Base-by-base conservation (phyloP, 2,888 invertebrate species). In the Nomada fucata region DNA sequence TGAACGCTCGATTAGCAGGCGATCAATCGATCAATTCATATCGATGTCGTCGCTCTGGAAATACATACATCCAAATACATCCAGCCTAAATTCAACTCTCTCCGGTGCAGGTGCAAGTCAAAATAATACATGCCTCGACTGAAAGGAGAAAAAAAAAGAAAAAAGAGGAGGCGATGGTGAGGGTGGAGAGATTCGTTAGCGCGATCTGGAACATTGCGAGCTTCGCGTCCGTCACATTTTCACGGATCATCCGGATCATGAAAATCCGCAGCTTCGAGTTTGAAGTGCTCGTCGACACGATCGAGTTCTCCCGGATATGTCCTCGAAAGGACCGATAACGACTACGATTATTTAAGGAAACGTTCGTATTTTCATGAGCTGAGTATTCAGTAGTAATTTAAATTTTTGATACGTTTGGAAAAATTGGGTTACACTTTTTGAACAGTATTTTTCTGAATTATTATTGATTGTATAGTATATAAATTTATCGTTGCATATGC, bases 191-290 rank as follows among this genome's bases (percentile, higher is more conserved):
- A 69, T 69, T 44, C 63, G 78, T 64, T 69, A 79, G 79, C 64
- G 65, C 61, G 63, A 79, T 68, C 65, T 47, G 20, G 61, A 78
- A 57, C 63, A 50, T 10, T 61, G 83, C 65, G 65, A 83, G 71
- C 76, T 77, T 57, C 72, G 55, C 50, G 71, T 68, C 83, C 70
- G 69, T 70, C 79, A 68, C 71, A 68, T 79, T 79, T 77, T 59
- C 69, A 52, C n/a, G 79, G 79, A 84, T 84, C 70, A 83, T 84
- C 84, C 84, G 84, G 84, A 76, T 84, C 76, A 23, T 59, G 76
- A 36, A 73, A 76, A 83, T 79, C 79, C 73, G 61, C 36, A 59
- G 61, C 50, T 73, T 78, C 79, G 65, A 76, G 70, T 84, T 84
- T 67, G 79, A 7, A 82, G 73, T 76, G 52, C 63, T 57, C 64